Conservation (phyloP, 2,888 invertebrate species). For the Rhogogaster chlorosoma region DNA sequence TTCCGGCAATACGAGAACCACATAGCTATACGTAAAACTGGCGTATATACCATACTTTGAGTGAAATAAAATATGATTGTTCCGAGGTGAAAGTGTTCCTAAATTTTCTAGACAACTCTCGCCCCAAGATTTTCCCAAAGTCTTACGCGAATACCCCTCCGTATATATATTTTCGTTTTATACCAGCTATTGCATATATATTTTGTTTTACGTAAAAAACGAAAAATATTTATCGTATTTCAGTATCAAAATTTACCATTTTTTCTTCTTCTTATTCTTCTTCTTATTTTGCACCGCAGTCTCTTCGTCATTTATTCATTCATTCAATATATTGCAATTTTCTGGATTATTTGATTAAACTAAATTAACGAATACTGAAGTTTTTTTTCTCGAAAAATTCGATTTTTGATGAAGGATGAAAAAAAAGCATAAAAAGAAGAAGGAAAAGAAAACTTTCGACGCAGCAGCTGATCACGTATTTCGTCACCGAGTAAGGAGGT, state of each 20-base stretch:
- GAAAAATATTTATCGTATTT: neutral
- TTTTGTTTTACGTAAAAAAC: neutral
- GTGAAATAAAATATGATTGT: conserved; percentile 43
- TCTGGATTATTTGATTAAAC: no score
- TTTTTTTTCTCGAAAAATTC: neutral
- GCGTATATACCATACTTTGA: neutral
- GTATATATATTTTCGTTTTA: neutral
- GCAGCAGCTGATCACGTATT: conserved; percentile 33
- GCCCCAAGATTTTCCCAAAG: neutral
- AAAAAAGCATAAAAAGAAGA: neutral
- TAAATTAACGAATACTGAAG: no score
- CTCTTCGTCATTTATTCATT: neutral
- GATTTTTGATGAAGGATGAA: neutral
- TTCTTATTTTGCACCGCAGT: neutral
- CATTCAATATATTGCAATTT: no score
- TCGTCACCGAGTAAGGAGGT: neutral
- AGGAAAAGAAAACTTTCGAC: neutral
- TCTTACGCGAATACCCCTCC: neutral
- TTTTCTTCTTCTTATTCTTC: neutral
- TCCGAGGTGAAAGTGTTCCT: conserved; percentile 22
- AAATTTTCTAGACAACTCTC: neutral
- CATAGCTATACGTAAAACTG: neutral
- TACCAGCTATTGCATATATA: neutral
- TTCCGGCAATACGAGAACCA: neutral
- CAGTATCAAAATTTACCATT: neutral